Evolutionary conservation across 2,113 vertebrate species (phyloP).

Genomic region (Chionis minor): DNA sequence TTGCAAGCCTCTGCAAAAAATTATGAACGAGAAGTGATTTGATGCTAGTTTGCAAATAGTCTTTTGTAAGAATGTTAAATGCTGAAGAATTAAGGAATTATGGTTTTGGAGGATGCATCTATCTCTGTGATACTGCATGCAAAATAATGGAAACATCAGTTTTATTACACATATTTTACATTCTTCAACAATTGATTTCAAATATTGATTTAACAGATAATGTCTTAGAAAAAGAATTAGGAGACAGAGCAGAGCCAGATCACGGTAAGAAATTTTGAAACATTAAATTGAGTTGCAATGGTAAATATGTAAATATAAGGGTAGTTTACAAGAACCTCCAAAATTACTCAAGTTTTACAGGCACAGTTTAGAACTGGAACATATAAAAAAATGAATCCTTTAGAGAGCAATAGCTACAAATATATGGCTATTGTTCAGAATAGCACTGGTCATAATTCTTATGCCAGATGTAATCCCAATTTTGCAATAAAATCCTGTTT

Average conservation of each 20-base stretch:
- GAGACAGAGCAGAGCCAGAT: conserved; percentile 58
- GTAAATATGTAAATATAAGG: background rate
- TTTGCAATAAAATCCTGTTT: background rate
- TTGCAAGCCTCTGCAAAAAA: background rate
- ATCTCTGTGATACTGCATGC: background rate
- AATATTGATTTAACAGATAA: conserved; percentile 71
- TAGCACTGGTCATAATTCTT: background rate
- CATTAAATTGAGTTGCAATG: background rate
- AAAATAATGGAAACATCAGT: conserved; percentile 12
- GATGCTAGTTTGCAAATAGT: background rate
- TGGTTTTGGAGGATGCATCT: background rate
- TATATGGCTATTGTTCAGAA: background rate
- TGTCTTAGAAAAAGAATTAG: conserved; percentile 70
- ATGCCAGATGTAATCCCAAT: conserved; percentile 1
- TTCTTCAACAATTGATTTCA: conserved; percentile 43
- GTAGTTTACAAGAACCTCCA: background rate
- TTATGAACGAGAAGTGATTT: background rate
- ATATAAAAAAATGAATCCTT: background rate
- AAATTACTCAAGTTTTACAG: background rate
- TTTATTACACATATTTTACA: background rate
- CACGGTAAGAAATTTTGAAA: conserved; percentile 59
- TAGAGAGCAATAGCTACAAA: background rate
- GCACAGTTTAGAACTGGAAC: background rate
- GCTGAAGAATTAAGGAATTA: background rate
- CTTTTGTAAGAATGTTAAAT: background rate